Evolutionary conservation across 2,113 vertebrate genomes (phyloP), one percentile per base, ranked within the genome.

Genomic region (Pteruthius melanotis): DNA sequence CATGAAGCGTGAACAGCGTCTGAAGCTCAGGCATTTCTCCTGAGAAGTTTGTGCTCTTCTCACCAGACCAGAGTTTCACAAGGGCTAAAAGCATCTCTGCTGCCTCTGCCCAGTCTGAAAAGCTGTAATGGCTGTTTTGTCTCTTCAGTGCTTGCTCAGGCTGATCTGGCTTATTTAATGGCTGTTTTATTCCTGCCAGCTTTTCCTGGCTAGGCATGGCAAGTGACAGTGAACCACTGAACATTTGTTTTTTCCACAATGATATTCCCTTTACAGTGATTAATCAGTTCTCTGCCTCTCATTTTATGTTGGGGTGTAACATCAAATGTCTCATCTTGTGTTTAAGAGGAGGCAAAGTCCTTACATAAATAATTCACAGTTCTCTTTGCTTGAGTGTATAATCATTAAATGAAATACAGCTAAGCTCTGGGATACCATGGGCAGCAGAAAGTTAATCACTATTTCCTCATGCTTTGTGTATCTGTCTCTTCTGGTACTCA

Each of bases 381-480:
- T 95, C 63, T 72, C 35, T 83, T 91, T 79, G 15, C 75, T 83
- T 47, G 60, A 91, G 68, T 57, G 3, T 91, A 26, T 74, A 83
- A 70, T 45, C 35, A 24, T 88, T 91, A 86, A 86, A 86, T 80
- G 78, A 95, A 92, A 83, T 50, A 59, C 1, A 2, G 31, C 37
- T 75, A 60, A 86, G 56, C 72, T 92, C 64, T 81, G 26, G 28
- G 82, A 91, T 37, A 74, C 69, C 72, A 53, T 49, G 69, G 87
- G 50, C 75, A 90, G 76, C 44, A 84, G 90, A 92, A 96, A 94
- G 79, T 93, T 93, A 92, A 90, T 93, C 68, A n/a, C 72, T 83
- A 39, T 83, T 92, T 96, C 90, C 69, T 93, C 68, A 22, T 84
- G 71, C 63, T 93, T 94, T 95, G 40, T 94, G n/a, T 92, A 47